Evolutionary conservation across 2,888 invertebrate genomes (phyloP).

Genomic region (Lathronympha strigana): DNA sequence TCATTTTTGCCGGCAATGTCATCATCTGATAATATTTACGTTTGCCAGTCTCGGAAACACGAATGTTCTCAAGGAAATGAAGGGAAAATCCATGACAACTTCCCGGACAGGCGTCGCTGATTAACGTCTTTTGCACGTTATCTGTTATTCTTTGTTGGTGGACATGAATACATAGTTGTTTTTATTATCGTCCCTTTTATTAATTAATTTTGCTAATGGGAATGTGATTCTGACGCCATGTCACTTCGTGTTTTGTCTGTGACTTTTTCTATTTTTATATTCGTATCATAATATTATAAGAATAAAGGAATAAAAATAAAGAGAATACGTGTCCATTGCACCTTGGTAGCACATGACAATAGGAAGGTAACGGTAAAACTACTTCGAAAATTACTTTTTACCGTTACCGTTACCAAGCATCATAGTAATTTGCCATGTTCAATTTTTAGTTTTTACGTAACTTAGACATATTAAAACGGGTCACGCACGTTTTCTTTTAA

Average conservation of each 20-base stretch:
- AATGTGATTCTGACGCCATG: slow-evolving; percentile 45
- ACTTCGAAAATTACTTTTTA: too few species aligned
- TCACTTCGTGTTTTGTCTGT: slow-evolving; percentile 22
- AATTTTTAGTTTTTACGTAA: too few species aligned
- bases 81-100: slow-evolving; percentile 59
- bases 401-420: too few species aligned
- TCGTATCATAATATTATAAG: slow-evolving; percentile 5
- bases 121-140: slow-evolving; percentile 65
- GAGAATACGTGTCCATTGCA: too few species aligned
- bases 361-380: too few species aligned
- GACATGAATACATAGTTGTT: slow-evolving; percentile 54
- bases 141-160: slow-evolving; percentile 53
- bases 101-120: slow-evolving; percentile 55
- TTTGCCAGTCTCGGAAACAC: slow-evolving; percentile 64
- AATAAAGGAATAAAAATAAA: too few species aligned
- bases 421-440: too few species aligned
- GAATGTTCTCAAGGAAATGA: slow-evolving; percentile 71
- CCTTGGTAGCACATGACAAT: too few species aligned
- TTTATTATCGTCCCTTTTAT: slow-evolving; percentile 48
- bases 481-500: too few species aligned
- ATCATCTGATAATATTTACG: slow-evolving; percentile 64
- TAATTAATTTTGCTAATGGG: slow-evolving; percentile 50
- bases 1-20: slow-evolving; percentile 54
- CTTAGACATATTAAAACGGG: too few species aligned
- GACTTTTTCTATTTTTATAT: slow-evolving; percentile 10